Percentiles rank a stretch among this genome's conserved stretches.
These are phyloP conservation scores for Equus przewalskii DNA, from an alignment of 2,113 vertebrate species.

Conservation along the genomic window DNA sequence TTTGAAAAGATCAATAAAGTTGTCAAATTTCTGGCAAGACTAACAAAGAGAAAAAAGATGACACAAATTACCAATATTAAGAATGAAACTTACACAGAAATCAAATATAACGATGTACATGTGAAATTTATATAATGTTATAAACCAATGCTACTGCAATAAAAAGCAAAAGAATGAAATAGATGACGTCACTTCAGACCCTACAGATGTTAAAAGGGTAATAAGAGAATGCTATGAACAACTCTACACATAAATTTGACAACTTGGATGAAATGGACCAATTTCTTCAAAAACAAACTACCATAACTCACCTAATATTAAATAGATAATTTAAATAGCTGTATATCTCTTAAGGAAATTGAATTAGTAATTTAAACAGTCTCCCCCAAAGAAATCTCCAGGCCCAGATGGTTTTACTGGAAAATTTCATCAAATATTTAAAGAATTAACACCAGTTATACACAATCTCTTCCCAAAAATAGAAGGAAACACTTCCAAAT, in stretches of 20 bases:
- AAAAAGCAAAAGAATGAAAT: too few relatives aligned
- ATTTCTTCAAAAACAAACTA: background rate
- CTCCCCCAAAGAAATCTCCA: background rate
- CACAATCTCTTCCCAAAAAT: background rate
- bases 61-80: background rate
- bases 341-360: background rate
- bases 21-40: background rate
- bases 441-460: background rate
- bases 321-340: background rate
- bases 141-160: too few relatives aligned
- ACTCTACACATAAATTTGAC: background rate
- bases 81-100: background rate
- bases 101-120: too few relatives aligned
- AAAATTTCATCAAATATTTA: background rate
- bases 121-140: too few relatives aligned
- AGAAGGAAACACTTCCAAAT: background rate
- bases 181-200: background rate
- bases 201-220: background rate
- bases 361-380: background rate
- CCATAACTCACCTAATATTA: background rate
- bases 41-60: background rate
- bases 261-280: background rate
- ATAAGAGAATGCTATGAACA: background rate
- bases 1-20: background rate
- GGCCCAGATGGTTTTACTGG: background rate